phyloP scores from a whole-genome alignment of 2,888 invertebrate genomes.

The Colletes collaris region DNA sequence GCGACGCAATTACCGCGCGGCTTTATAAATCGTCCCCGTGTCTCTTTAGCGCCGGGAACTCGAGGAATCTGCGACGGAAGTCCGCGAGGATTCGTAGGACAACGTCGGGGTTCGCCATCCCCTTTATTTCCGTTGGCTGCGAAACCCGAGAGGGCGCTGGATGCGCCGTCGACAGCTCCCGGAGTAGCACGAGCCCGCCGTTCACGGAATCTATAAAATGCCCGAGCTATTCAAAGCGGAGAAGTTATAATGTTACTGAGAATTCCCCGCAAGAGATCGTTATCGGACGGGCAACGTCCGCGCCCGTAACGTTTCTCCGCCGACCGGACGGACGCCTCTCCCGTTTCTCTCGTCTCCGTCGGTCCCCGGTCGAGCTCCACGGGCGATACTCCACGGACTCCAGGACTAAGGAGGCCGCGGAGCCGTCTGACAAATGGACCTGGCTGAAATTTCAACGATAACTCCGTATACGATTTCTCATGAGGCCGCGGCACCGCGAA shows the following conservation, averaged over 20 bases:
- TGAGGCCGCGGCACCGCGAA: conserved; percentile 35
- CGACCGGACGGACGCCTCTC: conserved; percentile 38
- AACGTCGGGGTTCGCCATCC: not conserved
- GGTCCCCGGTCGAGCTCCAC: conserved; percentile 23
- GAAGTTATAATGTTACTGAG: conserved; percentile 74
- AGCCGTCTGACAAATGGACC: conserved; percentile 71
- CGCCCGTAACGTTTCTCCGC: conserved; percentile 59
- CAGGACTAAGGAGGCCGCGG: conserved; percentile 61
- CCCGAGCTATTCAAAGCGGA: conserved; percentile 69
- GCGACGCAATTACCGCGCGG: conserved; percentile 48
- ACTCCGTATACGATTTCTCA: conserved; percentile 66
- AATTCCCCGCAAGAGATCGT: conserved; percentile 71
- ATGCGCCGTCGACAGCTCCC: conserved; percentile 34
- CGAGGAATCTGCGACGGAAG: conserved; percentile 36
- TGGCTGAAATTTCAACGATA: conserved; percentile 76
- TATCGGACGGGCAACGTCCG: conserved; percentile 65
- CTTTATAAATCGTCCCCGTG: conserved; percentile 56
- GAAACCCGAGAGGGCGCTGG: conserved; percentile 43
- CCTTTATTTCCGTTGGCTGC: conserved; percentile 19
- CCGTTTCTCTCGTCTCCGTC: conserved; percentile 18
- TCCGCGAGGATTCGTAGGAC: conserved; percentile 8
- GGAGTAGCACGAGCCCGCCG: conserved; percentile 43
- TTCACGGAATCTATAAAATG: conserved; percentile 72
- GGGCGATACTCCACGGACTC: conserved; percentile 48
- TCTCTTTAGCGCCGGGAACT: conserved; percentile 35